Evolutionary conservation across 1,140 invertebrate genomes (phyloP), one percentile per base, ranked within the genome.

Genomic region (Bombus consobrinus): DNA sequence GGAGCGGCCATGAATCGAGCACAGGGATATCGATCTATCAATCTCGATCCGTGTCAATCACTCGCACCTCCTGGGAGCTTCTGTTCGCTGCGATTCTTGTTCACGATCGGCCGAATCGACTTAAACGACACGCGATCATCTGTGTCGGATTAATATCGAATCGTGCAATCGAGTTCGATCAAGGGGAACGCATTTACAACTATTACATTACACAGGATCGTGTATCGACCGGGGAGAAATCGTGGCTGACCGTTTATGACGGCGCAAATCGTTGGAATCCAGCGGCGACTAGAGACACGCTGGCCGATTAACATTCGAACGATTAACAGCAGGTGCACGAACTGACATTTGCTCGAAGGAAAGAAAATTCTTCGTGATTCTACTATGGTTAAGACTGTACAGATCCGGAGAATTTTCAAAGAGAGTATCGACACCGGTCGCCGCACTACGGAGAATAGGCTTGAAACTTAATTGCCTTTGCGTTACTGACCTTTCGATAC

Each of bases 241-340:
- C 69, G 62, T 57, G 34, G 78, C 32, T 25, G 57, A 37, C 47
- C 47, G 68, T 25, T 37, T 76, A 76, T 73, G 89, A 90, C 88
- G n/a, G 79, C 72, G 89, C 76, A 77, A 85, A 88, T 89, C 75
- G 53, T 68, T 80, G 76, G 64, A 39, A 83, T 53, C 57, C 59
- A n/a, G 34, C 75, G 68, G 76, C 57, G 69, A 81, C 62, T 75
- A 85, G 47, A 82, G 75, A 80, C 41, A 32, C 71, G 64, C 39
- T 41, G 66, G 53, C n/a, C 74, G 76, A 88, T 90, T 90, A 90
- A 84, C 83, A 86, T 78, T 80, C 71, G 57, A 69, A 82, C 66
- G 81, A 76, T 83, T 83, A 83, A 79, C 73, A 18, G 66, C 79
- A 53, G 62, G 64, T 66, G 73, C 57, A n/a, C 28, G 43, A 32